Evolutionary conservation across 2,113 vertebrate genomes (phyloP), one percentile per base, ranked within the genome.

Genomic region (Tautogolabrus adspersus): DNA sequence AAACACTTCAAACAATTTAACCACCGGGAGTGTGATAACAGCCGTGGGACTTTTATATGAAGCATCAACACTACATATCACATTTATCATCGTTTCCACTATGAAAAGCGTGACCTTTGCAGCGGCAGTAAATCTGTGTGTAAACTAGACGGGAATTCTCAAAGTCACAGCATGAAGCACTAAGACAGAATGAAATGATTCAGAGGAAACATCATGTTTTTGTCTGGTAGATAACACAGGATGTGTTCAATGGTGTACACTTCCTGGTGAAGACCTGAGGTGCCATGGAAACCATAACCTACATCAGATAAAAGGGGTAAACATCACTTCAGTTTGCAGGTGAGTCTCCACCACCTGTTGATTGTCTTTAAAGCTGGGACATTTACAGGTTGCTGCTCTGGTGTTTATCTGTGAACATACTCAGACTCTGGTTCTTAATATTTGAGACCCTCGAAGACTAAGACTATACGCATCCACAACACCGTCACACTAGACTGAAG

Each of bases 181-280:
- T 10, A 47, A 46, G 15, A 75, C 26, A 6, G 4, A 10, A 13
- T 4, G 5, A 22, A 22, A 2, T 44, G n/a, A 52, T 23, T 72
- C 44, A 66, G 44, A 63, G 16, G 73, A 18, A 49, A 26, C 51
- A 13, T 9, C 0, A 0, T 75, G 81, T 73, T 83, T 75, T 26
- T 55, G 22, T 71, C 65, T 77, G 66, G 42, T 10, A 23, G 47
- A 18, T 61, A 52, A 38, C 57, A 57, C 61, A 81, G 68, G 68
- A 82, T 57, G 66, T 77, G 88, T 63, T 83, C 68, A 90, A 91
- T 93, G 87, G 63, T 46, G 58, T 86, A 44, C 56, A 93, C 89
- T 89, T 92, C 92, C 91, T 92, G 87, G 37, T 59, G 66, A 81
- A 26, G 56, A 60, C 54, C 34, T 11, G 8, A 16, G 68, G 23